phyloP scores from a whole-genome alignment of 2,113 vertebrate genomes.

The Polypterus senegalus region DNA sequence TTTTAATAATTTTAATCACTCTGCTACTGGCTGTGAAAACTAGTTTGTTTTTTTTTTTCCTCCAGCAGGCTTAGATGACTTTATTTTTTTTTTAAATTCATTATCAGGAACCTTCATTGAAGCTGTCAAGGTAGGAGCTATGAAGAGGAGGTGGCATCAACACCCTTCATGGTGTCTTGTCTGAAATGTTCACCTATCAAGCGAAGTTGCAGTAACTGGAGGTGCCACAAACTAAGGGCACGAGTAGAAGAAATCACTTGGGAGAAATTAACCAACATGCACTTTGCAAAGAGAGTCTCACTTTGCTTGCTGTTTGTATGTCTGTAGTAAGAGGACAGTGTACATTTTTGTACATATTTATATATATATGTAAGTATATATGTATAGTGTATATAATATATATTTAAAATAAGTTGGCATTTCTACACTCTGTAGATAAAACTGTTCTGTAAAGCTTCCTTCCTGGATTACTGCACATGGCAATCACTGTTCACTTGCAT shows the following conservation, averaged over 20 bases:
- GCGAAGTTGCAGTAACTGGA: constrained; percentile 9
- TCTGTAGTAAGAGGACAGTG: constrained; percentile 1
- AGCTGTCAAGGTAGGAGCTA: constrained; percentile 27
- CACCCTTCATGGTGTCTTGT: constrained; percentile 12
- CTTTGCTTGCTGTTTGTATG: constrained; percentile 37
- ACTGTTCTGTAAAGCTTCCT: constrained; percentile 32
- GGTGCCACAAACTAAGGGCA: neutral
- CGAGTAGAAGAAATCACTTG: constrained; percentile 3
- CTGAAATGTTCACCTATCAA: neutral
- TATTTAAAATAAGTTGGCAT: neutral
- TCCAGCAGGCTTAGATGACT: neutral
- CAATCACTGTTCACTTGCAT: constrained; percentile 41
- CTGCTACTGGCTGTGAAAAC: neutral
- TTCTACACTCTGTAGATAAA: constrained; percentile 1
- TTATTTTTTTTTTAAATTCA: neutral
- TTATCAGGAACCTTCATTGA: constrained; percentile 40
- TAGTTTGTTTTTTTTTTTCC: neutral
- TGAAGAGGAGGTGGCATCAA: neutral
- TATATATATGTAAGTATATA: no score
- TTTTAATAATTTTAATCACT: no score
- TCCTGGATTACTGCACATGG: constrained; percentile 53
- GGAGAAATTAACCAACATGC: constrained; percentile 26
- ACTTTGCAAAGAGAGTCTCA: constrained; percentile 39
- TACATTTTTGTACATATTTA: neutral
- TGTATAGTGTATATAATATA: neutral